Base-by-base conservation (phyloP, 1,140 invertebrate genomes). In the Globodera ellingtonae region DNA sequence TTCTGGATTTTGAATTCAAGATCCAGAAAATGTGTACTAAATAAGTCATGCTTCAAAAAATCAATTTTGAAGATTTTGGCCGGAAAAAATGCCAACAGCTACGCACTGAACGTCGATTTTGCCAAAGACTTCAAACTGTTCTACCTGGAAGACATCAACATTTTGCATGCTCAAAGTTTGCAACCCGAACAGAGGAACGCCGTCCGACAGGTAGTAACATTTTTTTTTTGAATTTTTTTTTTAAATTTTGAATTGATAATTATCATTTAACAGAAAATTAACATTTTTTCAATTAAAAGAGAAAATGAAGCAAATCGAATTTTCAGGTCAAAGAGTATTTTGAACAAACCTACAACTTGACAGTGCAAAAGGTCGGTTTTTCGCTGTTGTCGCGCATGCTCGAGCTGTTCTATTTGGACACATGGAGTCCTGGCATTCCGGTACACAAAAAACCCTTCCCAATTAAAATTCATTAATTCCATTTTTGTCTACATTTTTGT, bases 121-220 rank as follows among this genome's bases (percentile, higher is more conserved):
- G 47, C 46, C 21, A 47, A 56, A 7, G 92, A 94, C 86, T 47
- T 94, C 0, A 91, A 91, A n/a, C 91, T 95, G 82, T 96, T 92
- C 89, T 96, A 95, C 87, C 94, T 97, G 91, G 93, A 94, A 85
- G 93, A 46, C 15, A 52, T 66, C 7, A 69, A 81, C 50, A 69
- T 77, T 67, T 77, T 52, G 75, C 46, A 70, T 48, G 67, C 48
- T 50, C 50, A 77, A 47, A 69, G 47, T 9, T 24, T 69, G 21
- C 21, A 77, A 62, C 8, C 75, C 6, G 62, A 77, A 21, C 50
- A 62, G 35, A 9, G 67, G 35, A 18, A 7, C 10, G 67, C 35
- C 24, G 67, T 70, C 6, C 21, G 67, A 70, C 24, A 44, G 6
- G 67, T 70, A 47, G 35, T 35, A 35, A 35, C 1, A 35, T 35